These are phyloP conservation scores for Tetrao urogallus DNA, from an alignment of 2,113 vertebrate species.

Conservation along the genomic window DNA sequence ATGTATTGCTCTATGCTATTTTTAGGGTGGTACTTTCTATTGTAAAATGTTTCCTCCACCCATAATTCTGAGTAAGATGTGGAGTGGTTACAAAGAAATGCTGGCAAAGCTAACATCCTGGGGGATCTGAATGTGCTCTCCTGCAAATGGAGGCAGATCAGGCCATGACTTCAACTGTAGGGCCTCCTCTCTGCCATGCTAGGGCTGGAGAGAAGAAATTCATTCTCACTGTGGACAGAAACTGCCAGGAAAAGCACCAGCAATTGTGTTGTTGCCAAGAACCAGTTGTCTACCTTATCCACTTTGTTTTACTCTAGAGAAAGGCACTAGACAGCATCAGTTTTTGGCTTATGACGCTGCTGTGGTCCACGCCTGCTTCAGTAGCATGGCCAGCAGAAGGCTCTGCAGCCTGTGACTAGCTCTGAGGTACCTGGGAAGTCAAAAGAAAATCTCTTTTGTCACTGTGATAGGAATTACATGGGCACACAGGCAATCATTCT, in stretches of 20 bases:
- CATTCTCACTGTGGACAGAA: neutral
- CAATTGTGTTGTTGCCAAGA: fast-evolving
- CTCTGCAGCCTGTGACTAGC: neutral
- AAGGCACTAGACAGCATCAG: neutral
- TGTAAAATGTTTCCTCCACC: neutral
- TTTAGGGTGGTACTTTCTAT: neutral
- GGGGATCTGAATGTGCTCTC: neutral
- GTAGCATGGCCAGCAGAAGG: neutral
- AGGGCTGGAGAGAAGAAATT: neutral
- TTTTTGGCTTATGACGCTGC: neutral
- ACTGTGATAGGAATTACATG: neutral
- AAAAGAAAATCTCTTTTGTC: neutral
- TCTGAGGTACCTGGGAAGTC: neutral
- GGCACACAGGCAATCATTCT: neutral
- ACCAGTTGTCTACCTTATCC: neutral
- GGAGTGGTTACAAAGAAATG: neutral
- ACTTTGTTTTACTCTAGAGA: neutral
- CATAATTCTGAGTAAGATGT: neutral
- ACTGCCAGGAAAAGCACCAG: neutral
- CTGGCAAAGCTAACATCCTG: neutral
- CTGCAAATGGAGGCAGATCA: neutral
- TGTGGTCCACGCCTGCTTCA: neutral
- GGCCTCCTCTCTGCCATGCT: neutral
- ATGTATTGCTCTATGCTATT: neutral
- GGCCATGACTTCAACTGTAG: neutral